These are phyloP conservation scores for Hoplostethus mediterraneus DNA, from an alignment of 2,797 vertebrate species.

Conservation along the genomic window DNA sequence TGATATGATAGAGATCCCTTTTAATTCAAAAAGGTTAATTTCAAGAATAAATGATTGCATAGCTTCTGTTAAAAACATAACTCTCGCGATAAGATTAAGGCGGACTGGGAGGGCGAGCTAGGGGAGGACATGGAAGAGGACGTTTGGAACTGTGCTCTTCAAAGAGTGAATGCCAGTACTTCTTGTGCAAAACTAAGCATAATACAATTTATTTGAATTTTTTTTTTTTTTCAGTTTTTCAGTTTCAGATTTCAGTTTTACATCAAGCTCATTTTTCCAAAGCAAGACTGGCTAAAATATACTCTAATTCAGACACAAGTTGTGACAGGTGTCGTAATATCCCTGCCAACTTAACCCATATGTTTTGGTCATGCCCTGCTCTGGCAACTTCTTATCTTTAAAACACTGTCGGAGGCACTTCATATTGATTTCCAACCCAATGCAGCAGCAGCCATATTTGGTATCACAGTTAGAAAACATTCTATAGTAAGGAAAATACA, in stretches of 20 bases:
- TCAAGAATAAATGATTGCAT: not conserved
- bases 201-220: too few relatives aligned
- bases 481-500: not conserved
- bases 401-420: not conserved
- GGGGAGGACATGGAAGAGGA: not conserved
- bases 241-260: too few relatives aligned
- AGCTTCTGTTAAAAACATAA: conserved; percentile 5
- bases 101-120: not conserved
- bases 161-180: too few relatives aligned
- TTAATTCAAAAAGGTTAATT: not conserved
- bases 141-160: not conserved
- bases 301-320: too few relatives aligned
- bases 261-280: too few relatives aligned
- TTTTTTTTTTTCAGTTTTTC: too few relatives aligned
- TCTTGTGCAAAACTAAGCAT: too few relatives aligned
- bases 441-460: not conserved
- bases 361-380: too few relatives aligned
- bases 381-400: not conserved
- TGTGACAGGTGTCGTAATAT: too few relatives aligned
- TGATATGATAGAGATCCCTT: not conserved
- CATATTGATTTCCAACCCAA: not conserved
- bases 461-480: not conserved
- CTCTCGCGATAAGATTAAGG: not conserved
- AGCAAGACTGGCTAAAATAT: too few relatives aligned
- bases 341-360: too few relatives aligned